phyloP scores from a whole-genome alignment of 2,888 invertebrate species.

The Cheilosia pagana region DNA sequence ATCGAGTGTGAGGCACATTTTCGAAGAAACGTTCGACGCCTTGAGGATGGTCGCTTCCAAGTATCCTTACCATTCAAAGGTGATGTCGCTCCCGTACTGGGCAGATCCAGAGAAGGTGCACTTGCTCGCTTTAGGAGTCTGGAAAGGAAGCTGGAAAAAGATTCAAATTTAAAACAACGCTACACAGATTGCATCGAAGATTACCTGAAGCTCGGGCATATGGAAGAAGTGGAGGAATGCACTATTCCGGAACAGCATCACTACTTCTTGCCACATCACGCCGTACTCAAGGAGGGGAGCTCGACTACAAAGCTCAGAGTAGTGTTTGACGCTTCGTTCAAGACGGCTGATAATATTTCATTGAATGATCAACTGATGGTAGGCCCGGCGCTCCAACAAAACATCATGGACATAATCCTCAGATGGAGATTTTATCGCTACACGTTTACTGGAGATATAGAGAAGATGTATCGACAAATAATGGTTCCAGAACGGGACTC shows the following conservation, averaged over 20 bases:
- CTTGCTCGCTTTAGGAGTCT: background rate
- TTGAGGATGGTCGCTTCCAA: no score
- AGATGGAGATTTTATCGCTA: slow-evolving; percentile 17
- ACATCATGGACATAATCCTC: slow-evolving; percentile 19
- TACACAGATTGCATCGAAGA: background rate
- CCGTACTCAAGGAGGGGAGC: slow-evolving; percentile 1
- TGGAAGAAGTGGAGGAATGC: slow-evolving; percentile 12
- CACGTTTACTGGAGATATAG: slow-evolving; percentile 23
- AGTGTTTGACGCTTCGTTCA: background rate
- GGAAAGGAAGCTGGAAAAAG: background rate
- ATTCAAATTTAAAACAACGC: background rate
- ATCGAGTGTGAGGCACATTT: slow-evolving; percentile 23
- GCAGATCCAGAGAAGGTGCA: slow-evolving; percentile 6
- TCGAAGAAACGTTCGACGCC: background rate
- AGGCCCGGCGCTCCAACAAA: slow-evolving; percentile 2
- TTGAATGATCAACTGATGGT: no score
- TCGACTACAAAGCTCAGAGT: background rate
- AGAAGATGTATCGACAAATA: slow-evolving; percentile 36
- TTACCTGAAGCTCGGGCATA: slow-evolving; percentile 5
- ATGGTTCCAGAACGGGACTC: background rate
- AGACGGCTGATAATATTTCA: no score
- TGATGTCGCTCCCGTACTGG: no score
- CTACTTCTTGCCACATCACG: slow-evolving; percentile 17
- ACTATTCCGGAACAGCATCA: background rate
- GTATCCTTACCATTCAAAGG: no score